Percentiles rank a stretch among this genome's conserved stretches.
Evolutionary conservation across 2,888 invertebrate genomes (phyloP).

Genomic region (Nomada ruficornis): DNA sequence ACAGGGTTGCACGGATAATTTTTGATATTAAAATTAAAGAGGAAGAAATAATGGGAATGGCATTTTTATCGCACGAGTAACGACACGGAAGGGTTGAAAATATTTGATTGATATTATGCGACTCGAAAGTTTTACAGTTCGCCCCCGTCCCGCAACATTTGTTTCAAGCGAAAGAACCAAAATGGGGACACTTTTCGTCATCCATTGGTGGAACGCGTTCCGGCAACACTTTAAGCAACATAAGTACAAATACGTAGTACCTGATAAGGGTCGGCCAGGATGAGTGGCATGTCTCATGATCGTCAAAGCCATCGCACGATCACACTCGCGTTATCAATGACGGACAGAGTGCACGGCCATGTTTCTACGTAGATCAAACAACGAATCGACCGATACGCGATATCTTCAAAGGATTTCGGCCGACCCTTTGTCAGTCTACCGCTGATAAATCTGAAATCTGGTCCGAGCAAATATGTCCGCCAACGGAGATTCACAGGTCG

Average conservation of each 20-base stretch:
- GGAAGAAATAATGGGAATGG: too few relatives aligned
- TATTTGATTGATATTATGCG: too few relatives aligned
- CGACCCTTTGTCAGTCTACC: conserved; percentile 72
- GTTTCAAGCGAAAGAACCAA: background rate
- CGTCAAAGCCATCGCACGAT: conserved; percentile 59
- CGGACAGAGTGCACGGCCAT: conserved; percentile 72
- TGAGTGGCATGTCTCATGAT: conserved; percentile 59
- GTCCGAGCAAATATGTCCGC: conserved; percentile 65
- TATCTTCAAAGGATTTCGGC: conserved; percentile 80
- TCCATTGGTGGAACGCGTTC: conserved; percentile 33
- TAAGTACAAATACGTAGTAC: conserved; percentile 39
- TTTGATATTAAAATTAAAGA: background rate
- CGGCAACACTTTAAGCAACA: conserved; percentile 49
- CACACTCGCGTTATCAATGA: conserved; percentile 64
- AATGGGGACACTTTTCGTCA: conserved; percentile 14
- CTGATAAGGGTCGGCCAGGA: conserved; percentile 59
- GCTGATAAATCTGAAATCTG: conserved; percentile 72
- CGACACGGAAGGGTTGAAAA: too few relatives aligned
- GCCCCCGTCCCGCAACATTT: background rate
- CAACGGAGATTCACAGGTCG: conserved; percentile 33
- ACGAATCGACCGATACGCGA: conserved; percentile 75
- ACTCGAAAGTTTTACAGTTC: background rate
- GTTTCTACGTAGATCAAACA: conserved; percentile 77
- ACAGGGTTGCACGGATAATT: background rate
- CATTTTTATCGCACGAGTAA: too few relatives aligned